These are phyloP conservation scores for Suricata suricatta DNA, from an alignment of 2,113 vertebrate genomes.

Conservation along the genomic window DNA sequence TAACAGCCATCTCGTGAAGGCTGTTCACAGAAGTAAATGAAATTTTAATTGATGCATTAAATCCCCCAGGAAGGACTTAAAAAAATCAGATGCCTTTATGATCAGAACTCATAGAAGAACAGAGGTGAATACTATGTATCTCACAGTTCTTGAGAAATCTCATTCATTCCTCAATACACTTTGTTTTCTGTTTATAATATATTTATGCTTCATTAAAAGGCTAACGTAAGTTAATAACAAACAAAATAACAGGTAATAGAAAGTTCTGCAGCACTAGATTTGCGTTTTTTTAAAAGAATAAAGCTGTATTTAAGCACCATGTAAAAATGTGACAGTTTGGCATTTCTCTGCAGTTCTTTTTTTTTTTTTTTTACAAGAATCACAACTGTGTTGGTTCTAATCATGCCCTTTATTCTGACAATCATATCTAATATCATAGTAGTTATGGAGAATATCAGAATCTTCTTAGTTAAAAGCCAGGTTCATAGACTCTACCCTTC, in stretches of 20 bases:
- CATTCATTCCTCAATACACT: not conserved
- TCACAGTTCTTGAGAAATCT: not conserved
- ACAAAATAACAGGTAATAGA: not conserved
- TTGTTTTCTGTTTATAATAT: not conserved
- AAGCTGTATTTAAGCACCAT: not conserved
- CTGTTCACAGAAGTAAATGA: not conserved
- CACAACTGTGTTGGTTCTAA: not conserved
- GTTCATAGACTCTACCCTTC: not conserved
- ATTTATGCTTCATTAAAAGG: not conserved
- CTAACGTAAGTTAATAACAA: not conserved
- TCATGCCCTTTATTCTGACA: not conserved
- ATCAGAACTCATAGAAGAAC: not conserved
- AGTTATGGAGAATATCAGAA: not conserved
- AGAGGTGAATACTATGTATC: not conserved
- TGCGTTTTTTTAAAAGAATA: not conserved
- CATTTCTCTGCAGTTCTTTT: conserved; percentile 21
- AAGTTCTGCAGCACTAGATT: not conserved
- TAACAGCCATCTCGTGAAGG: not conserved
- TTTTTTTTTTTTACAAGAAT: conserved; percentile 27
- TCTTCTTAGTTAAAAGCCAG: not conserved
- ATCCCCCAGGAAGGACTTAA: not conserved
- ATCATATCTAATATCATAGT: not conserved
- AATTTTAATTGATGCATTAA: not conserved
- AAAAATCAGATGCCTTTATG: not conserved
- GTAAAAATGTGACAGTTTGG: not conserved